Base-by-base conservation (phyloP, 2,888 invertebrate species). In the Ceriagrion tenellum region DNA sequence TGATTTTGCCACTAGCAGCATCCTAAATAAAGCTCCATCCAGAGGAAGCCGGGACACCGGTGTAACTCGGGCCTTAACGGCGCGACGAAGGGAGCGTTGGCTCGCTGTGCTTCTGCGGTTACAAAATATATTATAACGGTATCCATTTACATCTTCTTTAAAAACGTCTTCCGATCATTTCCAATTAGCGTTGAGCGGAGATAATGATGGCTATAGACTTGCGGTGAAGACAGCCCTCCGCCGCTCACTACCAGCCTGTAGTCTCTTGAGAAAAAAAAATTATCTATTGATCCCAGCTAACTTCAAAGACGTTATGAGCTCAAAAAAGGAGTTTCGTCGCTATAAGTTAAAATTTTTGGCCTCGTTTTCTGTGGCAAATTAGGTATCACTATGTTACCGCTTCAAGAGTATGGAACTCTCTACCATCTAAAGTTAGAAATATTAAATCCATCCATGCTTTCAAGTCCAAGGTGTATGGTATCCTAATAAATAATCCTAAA, bases 161-260 rank as follows among this genome's bases (percentile, higher is more conserved):
- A 81, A 81, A 81, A 81, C 35, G 35, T 26, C 30, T 18, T 12
- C 35, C 35, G 35, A 35, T 81, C 81, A 81, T 81, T 81, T 81
- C 81, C 81, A 81, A 81, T 81, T 81, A 81, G 81, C 81, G 35
- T 81, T 35, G 81, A 81, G 81, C 26, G 16, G 35, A 81, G 81
- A 81, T 81, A 81, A 81, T 81, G 81, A 81, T 81, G 35, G 81
- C 81, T 23, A 26, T 69, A 69, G 69, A 69, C 69, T 26, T 26
- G 30, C 26, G 35, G 13, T 35, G 16, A 13, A 81, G 81, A 16
- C 30, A 13, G 30, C 30, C 81, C 81, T 35, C 30, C 30, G n/a
- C 81, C n/a, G n/a, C 69, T 8, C 6, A 26, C 69, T 23, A 12
- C 69, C 10, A n/a, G 47, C 2, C 47, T 47, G 47, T 4, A 47